A percentile compares a stretch with the other conserved stretches of the same genome.
Conservation (phyloP, 2,888 invertebrate genomes). For the Andrena camellia region DNA sequence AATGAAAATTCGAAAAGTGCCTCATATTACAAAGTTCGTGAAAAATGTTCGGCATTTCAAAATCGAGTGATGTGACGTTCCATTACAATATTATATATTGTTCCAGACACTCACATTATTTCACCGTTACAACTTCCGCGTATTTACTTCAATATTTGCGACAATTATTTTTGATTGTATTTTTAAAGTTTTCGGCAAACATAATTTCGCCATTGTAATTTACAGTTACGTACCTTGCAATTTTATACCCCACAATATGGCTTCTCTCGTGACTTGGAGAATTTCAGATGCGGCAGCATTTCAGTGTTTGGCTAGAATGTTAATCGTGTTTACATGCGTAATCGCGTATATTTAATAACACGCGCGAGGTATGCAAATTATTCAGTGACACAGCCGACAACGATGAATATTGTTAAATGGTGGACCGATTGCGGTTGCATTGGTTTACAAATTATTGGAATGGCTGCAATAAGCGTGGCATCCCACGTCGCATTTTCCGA, state of each 20-base stretch:
- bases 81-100: too few relatives aligned
- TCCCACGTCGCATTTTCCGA: conserved; percentile 7
- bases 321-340: conserved; percentile 32
- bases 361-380: conserved; percentile 31
- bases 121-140: not conserved
- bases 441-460: conserved; percentile 49
- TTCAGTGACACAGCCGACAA: conserved; percentile 37
- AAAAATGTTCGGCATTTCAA: too few relatives aligned
- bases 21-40: too few relatives aligned
- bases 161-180: not conserved
- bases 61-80: too few relatives aligned
- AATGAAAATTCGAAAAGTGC: too few relatives aligned
- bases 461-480: conserved; percentile 22
- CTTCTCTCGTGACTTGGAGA: not conserved
- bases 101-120: not conserved
- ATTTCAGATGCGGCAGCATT: conserved; percentile 8
- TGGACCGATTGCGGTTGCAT: conserved; percentile 44
- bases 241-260: not conserved
- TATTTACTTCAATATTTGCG: not conserved
- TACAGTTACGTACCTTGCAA: not conserved
- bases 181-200: not conserved
- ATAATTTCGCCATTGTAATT: not conserved
- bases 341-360: conserved; percentile 21
- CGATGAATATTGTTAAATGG: conserved; percentile 55
- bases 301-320: not conserved